Evolutionary conservation across 2,888 invertebrate genomes (phyloP), one percentile per base, ranked within the genome.

Genomic region (Onchidella celtica): DNA sequence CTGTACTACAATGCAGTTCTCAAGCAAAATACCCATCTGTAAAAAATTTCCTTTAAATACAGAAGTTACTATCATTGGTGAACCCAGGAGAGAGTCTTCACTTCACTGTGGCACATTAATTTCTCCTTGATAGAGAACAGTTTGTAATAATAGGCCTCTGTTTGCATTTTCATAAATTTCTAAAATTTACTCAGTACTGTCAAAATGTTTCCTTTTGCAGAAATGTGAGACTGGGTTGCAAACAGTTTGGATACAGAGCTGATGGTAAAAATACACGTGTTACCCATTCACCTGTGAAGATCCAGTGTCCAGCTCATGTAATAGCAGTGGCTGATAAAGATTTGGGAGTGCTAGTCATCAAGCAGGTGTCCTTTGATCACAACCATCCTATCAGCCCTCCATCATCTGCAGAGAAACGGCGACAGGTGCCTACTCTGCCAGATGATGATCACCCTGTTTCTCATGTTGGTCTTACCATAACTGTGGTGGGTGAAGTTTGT

Each of bases 231-330:
- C 61, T 61, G 27, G 61, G 61, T 6, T 61, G 61, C n/a, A 61
- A 61, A n/a, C 61, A 61, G 61, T 27, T 61, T 61, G 61, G 61
- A 4, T 47, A 11, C 47, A 61, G 61, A 27, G 61, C 61, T 14
- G 61, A 61, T 14, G 21, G 21, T 14, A 61, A 61, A n/a, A 24
- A 21, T 61, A 27, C n/a, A 24, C 6, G n/a, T 14, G 61, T n/a
- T 24, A 21, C n/a, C 4, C 61, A 61, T 21, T 61, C 61, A 21
- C 61, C 61, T 14, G n/a, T 27, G 27, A 61, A 61, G n/a, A 21
- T 61, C n/a, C 61, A 61, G 61, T 61, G 61, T n/a, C 61, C 61
- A 14, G 61, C 61, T 61, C 61, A 61, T 61, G 61, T 61, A 6
- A 61, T 61, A 6, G 61, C 61, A 24, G 61, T 61, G 6, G 61